Evolutionary conservation across 2,888 invertebrate species (phyloP), one percentile per base, ranked within the genome.

Genomic region (Drosophila basisetae): DNA sequence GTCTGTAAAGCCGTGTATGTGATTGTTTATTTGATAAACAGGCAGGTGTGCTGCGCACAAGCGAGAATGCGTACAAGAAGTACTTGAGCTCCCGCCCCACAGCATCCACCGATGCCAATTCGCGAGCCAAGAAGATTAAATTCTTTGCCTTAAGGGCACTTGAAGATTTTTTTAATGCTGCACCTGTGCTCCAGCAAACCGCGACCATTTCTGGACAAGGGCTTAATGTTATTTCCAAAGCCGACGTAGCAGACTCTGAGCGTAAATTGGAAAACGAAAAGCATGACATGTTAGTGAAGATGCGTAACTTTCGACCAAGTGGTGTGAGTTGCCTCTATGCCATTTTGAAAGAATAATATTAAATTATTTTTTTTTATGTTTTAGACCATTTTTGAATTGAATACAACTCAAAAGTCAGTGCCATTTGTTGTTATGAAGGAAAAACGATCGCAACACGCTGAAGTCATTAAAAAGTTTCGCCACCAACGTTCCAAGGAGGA

Each of bases 321-420:
- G 93, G 91, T 22, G 93, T 93, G 84, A 90, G 91, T 83, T 5
- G 18, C 0, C 10, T 11, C 0, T 18, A 10, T 7, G 11, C 5
- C 4, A 25, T 10, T 10, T 4, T 13, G 18, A 35, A 28, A 31
- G 0, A 2, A 13, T 56, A 4, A 18, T 55, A 16, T n/a, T 35
- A 16, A 6, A 0, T 13, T 9, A 10, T 43, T 2, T 25, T 33
- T 33, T 41, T 50, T 2, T 7, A 5, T 0, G 0, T 81, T 82
- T 55, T 54, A 92, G 92, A 99, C 99, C 0, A 97, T 99, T 87
- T 97, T 99, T 93, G 99, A 99, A 94, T 95, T 99, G 59, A 96
- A 97, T 53, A 95, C 96, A 0, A 97, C 96, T 91, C 95, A 96
- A 84, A 96, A 97, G 91, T 96, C 97, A 0, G 94, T 95, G 0